Evolutionary conservation across 2,113 vertebrate genomes (phyloP), one percentile per base, ranked within the genome.

Genomic region (Anas platyrhynchos): DNA sequence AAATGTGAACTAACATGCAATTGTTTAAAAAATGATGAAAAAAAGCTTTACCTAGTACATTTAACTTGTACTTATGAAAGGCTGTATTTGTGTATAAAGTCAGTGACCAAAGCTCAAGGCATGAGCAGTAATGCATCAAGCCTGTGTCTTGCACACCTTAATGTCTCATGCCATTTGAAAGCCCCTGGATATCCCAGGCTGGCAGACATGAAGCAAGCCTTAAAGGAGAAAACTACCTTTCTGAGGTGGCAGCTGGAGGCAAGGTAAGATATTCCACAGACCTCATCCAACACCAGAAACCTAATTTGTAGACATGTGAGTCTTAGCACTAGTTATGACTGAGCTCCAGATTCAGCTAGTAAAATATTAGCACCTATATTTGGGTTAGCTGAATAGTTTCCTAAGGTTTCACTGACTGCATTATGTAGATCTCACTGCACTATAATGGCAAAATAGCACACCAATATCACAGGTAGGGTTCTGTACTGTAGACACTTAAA

Each of bases 241-340:
- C 78, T 68, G 38, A 46, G 48, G 13, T 5, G 20, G 67, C 62
- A 83, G 38, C 48, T 73, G 17, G 59, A 88, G 34, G 16, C 38
- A 15, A 82, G 62, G 78, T 26, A 86, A 63, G 6, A 21, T 52
- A 55, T 67, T 88, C 76, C 67, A 63, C 31, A 83, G 43, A 75
- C 7, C 8, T 66, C 32, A 91, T 76, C 14, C 14, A n/a, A 44
- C 26, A 85, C 15, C 66, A 48, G 87, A 52, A 29, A 79, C 13
- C 15, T 38, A 15, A 4, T 4, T 3, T 13, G 38, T 3, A 59
- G 48, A 48, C 11, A 65, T n/a, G 67, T 8, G 26, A 65, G 79
- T n/a, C 32, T 46, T 13, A 72, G 43, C 74, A 77, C 32, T 20
- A 76, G 65, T 31, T 74, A 46, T 0, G 29, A 62, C 0, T 0